Percentiles rank a stretch among this genome's conserved stretches.
Conservation (phyloP, 2,888 invertebrate genomes). For the Megaustenia siamemsis region DNA sequence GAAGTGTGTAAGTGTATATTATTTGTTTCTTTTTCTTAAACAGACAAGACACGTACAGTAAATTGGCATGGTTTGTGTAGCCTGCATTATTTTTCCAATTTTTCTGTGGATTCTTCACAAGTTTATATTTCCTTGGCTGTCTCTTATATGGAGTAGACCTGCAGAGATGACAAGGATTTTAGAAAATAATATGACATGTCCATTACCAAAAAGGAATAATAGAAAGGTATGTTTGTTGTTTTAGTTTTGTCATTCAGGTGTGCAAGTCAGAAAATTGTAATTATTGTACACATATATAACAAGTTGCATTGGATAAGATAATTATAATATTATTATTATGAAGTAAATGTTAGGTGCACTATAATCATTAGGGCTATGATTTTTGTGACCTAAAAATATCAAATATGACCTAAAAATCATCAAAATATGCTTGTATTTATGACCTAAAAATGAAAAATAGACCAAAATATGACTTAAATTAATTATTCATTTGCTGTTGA, state of each 20-base stretch:
- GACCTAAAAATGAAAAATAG: too few relatives aligned
- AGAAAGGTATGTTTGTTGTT: neutral
- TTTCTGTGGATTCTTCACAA: slow-evolving; percentile 79
- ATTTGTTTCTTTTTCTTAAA: neutral
- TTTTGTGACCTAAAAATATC: too few relatives aligned
- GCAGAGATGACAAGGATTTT: slow-evolving; percentile 48
- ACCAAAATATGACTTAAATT: too few relatives aligned
- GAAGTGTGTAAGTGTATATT: too few relatives aligned
- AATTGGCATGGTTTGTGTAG: slow-evolving; percentile 78
- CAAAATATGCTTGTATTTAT: too few relatives aligned
- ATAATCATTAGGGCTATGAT: too few relatives aligned
- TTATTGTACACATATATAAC: too few relatives aligned
- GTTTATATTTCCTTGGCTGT: slow-evolving; percentile 74
- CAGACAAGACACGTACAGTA: neutral
- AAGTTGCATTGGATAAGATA: too few relatives aligned
- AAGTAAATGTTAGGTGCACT: too few relatives aligned
- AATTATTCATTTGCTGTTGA: too few relatives aligned
- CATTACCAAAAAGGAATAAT: slow-evolving; percentile 41
- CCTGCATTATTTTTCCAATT: slow-evolving; percentile 78
- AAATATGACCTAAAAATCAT: too few relatives aligned
- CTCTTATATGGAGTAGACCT: slow-evolving; percentile 62
- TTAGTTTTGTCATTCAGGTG: neutral
- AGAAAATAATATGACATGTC: slow-evolving; percentile 44
- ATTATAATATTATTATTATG: too few relatives aligned
- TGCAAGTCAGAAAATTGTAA: neutral